Base-by-base conservation (phyloP, 2,113 vertebrate genomes). In the Heterocephalus glaber region DNA sequence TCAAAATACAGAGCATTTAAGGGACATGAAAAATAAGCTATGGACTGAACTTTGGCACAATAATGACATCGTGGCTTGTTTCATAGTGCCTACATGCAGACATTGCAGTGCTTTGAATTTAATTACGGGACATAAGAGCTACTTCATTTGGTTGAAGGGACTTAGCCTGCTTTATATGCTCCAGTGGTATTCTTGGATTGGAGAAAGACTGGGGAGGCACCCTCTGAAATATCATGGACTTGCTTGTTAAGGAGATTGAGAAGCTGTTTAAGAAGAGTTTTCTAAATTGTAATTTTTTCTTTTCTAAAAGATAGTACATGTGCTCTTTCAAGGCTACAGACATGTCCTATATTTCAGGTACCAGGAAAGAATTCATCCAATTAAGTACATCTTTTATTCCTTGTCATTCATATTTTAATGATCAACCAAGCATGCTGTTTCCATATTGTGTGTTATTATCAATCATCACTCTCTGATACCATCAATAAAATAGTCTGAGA, bases 371-470 rank as follows among this genome's bases (percentile, higher is more conserved):
- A 33, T 14, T 41, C 65, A 90, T 63, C 52, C 81, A 84, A 79
- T 92, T 95, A 90, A 94, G 26, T 54, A 41, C 61, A 65, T 49
- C 44, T 54, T 94, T 90, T 96, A 88, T 85, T 93, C 49, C 26
- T 90, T 96, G 90, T 77, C 58, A 92, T 76, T 93, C 76, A 96
- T 66, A 94, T 95, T 95, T 85, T 92, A 90, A 93, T 58, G 70
- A 95, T 86, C 87, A 94, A 77, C 58, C 63, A 95, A 47, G 63
- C 93, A 79, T 88, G 84, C 30, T 94, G 58, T 65, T 97, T 92
- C 95, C 72, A 88, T 56, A 86, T 56, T 92, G 63, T 89, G 11
- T 83, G 58, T 94, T 97, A 95, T 89, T 95, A 96, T 96, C 60
- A 94, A 96, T 92, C 96, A 95, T 95, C 58, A 79, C 19, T 65